phyloP scores from a whole-genome alignment of 2,113 vertebrate genomes.

The Heterocephalus glaber region DNA sequence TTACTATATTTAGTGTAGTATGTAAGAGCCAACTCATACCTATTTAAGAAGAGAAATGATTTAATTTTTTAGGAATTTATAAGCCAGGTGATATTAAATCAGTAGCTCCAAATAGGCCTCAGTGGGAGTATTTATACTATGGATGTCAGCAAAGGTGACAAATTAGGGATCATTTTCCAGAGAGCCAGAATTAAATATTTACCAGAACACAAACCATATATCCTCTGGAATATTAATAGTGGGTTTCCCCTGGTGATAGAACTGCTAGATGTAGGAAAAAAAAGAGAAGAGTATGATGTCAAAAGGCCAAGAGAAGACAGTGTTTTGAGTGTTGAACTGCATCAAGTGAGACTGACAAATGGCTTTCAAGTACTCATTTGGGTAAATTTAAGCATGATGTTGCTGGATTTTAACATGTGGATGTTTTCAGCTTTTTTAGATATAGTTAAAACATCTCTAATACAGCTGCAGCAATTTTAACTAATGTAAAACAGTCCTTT shows the following conservation, averaged over 20 bases:
- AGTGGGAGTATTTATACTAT: not conserved
- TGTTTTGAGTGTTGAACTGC: not conserved
- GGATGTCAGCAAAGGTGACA: not conserved
- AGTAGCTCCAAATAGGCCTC: not conserved
- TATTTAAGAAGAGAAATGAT: not conserved
- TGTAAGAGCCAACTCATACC: not conserved
- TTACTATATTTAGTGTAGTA: not conserved
- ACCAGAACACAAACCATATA: not conserved
- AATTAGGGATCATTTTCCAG: not conserved
- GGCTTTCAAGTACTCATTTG: not conserved
- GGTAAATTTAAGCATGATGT: not conserved
- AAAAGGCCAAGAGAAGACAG: not conserved
- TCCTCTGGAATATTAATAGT: not conserved
- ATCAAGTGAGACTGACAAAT: not conserved
- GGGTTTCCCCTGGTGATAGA: not conserved
- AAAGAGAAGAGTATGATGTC: not conserved
- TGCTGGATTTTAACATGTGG: not conserved
- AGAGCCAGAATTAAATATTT: not conserved
- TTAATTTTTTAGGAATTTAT: not conserved
- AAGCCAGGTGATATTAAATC: not conserved
- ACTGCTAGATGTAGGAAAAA: not conserved
- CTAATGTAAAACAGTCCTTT: not conserved
- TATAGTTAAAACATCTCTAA: not conserved
- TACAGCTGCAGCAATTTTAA: not conserved
- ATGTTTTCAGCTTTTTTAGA: not conserved